Evolutionary conservation across 2,888 invertebrate species (phyloP).

Genomic region (Apotomis turbidana): DNA sequence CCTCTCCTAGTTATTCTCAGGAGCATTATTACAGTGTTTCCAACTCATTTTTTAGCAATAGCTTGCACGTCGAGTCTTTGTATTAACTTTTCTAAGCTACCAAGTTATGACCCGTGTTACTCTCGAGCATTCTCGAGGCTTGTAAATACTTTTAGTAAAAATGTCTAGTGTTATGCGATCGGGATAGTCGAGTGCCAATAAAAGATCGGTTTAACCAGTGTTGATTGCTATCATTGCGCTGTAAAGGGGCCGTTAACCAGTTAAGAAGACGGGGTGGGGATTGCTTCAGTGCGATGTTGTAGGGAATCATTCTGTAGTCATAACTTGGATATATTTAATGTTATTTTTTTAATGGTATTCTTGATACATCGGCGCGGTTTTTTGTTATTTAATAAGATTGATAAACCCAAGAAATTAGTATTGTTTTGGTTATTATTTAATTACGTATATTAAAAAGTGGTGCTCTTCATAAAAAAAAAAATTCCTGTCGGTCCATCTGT

Average conservation of each 20-base stretch:
- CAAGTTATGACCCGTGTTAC: slow-evolving; percentile 15
- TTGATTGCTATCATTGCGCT: slow-evolving; percentile 11
- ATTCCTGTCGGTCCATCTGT: no score
- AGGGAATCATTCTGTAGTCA: slow-evolving; percentile 8
- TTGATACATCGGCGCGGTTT: no score
- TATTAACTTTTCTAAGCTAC: slow-evolving; percentile 30
- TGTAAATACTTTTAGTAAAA: slow-evolving; percentile 28
- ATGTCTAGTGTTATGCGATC: slow-evolving; percentile 4
- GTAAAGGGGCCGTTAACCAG: not conserved
- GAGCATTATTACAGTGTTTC: slow-evolving; percentile 58
- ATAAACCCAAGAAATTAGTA: no score
- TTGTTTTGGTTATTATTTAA: no score
- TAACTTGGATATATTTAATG: no score
- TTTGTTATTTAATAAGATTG: no score
- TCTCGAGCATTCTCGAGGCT: slow-evolving; percentile 20
- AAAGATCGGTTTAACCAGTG: slow-evolving; percentile 6
- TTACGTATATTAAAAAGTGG: no score
- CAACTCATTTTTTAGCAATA: slow-evolving; percentile 60
- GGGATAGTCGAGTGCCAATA: slow-evolving; percentile 13
- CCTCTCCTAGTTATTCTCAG: slow-evolving; percentile 51
- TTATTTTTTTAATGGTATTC: no score
- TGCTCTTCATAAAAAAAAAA: no score
- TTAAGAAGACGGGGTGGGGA: not conserved
- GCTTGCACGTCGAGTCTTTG: slow-evolving; percentile 56
- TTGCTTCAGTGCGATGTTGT: not conserved